phyloP scores from a whole-genome alignment of 2,888 invertebrate species.

The Antitype chi region DNA sequence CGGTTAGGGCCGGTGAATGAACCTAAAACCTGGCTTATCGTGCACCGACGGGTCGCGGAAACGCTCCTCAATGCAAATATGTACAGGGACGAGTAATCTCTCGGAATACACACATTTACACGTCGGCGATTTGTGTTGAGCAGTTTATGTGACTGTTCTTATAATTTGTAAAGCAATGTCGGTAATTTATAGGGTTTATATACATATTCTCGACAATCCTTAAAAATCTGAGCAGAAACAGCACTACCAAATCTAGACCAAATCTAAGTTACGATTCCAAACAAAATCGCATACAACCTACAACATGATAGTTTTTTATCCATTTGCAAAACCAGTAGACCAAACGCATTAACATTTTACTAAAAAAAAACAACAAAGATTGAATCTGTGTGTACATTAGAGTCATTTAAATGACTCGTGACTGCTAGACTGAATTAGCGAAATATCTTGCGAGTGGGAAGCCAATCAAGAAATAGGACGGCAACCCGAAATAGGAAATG shows the following conservation, averaged over 20 bases:
- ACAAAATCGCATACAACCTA: conserved; percentile 11
- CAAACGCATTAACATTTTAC: conserved; percentile 19
- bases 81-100: conserved; percentile 56
- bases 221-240: not conserved
- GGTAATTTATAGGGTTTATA: not conserved
- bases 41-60: conserved; percentile 75
- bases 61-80: conserved; percentile 73
- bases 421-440: conserved; percentile 45
- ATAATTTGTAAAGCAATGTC: not conserved
- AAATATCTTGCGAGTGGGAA: conserved; percentile 53
- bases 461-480: conserved; percentile 67
- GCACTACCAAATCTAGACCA: not conserved
- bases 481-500: conserved; percentile 61
- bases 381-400: conserved; percentile 3
- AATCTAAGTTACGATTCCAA: not conserved
- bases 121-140: conserved; percentile 35
- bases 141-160: conserved; percentile 22
- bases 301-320: conserved; percentile 10
- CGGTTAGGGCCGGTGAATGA: conserved; percentile 77
- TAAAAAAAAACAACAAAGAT: conserved; percentile 33
- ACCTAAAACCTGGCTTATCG: conserved; percentile 80
- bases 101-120: conserved; percentile 52
- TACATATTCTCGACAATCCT: not conserved
- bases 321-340: conserved; percentile 20
- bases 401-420: conserved; percentile 48